Evolutionary conservation across 2,888 invertebrate genomes (phyloP), one percentile per base, ranked within the genome.

Genomic region (Cantharis flavilabris): DNA sequence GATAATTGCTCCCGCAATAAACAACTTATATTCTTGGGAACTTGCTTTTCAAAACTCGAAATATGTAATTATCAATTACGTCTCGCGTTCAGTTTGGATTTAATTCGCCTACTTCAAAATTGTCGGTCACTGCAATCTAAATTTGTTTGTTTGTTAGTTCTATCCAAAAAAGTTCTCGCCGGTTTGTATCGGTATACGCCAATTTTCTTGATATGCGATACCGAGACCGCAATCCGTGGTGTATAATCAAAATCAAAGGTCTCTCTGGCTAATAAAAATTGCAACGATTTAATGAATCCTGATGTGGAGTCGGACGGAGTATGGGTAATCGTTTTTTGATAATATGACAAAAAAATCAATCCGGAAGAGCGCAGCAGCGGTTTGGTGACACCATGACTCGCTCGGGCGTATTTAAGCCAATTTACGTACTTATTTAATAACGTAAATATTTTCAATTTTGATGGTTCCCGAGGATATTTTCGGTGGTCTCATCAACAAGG

Each of bases 401-500:
- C 62, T 49, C 69, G 49, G 67, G 26, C 69, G 11, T 49, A 18
- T 18, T 30, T 28, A 49, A 26, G 62, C 23, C 62, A 69, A 70
- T 70, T 63, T 74, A 70, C 64, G 70, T 64, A 70, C 28, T 30
- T 33, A 20, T 11, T 11, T 73, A 69, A 71, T 16, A 64, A 14
- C 71, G 67, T 75, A 30, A 64, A 62, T 11, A 33, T 33, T 33
- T 26, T 33, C 75, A 28, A 63, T 71, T 76, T 77, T 71, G 77
- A 77, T 77, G 77, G 79, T 73, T 77, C 69, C 70, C 71, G 74
- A 69, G 76, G 79, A 83, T 82, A 81, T 81, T 84, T 85, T 86
- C 82, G 86, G 85, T 82, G 84, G 84, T 81, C 83, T 83, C 82
- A 83, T 83, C 81, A 83, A 84, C 84, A 85, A 80, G 86, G 85